Evolutionary conservation across 2,888 invertebrate genomes (phyloP).

Genomic region (Protodeltote pygarga): DNA sequence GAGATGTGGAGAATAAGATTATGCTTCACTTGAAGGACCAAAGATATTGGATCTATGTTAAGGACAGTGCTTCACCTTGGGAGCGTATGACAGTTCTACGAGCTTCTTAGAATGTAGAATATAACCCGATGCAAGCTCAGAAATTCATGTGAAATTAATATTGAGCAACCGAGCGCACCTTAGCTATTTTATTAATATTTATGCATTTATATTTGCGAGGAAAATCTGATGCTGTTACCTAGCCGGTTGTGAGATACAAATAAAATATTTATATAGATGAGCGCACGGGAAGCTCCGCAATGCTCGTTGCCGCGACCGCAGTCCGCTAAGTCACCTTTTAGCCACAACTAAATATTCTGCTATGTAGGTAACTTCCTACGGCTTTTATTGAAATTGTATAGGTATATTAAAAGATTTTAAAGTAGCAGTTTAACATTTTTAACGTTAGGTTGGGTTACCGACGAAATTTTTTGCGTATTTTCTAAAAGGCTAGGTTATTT

Average conservation of each 20-base stretch:
- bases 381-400: too few relatives aligned
- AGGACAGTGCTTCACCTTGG: too few relatives aligned
- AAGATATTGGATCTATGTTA: too few relatives aligned
- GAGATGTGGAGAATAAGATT: too few relatives aligned
- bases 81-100: too few relatives aligned
- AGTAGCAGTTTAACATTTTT: slow-evolving; percentile 10
- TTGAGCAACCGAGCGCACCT: slow-evolving; percentile 32
- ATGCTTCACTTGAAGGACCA: too few relatives aligned
- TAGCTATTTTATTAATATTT: slow-evolving; percentile 56
- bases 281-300: slow-evolving; percentile 22
- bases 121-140: slow-evolving; percentile 22
- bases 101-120: too few relatives aligned
- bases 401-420: too few relatives aligned
- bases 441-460: slow-evolving; percentile 12
- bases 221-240: slow-evolving; percentile 57
- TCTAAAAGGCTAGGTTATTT: too few relatives aligned
- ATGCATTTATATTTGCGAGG: slow-evolving; percentile 48
- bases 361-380: slow-evolving; percentile 8
- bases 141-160: slow-evolving; percentile 50
- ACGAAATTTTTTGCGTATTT: too few relatives aligned
- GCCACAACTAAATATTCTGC: slow-evolving; percentile 28
- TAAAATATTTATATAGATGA: slow-evolving; percentile 66
- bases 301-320: slow-evolving; percentile 16
- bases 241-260: slow-evolving; percentile 47
- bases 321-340: slow-evolving; percentile 20